Conservation (phyloP, 2,113 vertebrate species). For the Eubucco bourcierii region DNA sequence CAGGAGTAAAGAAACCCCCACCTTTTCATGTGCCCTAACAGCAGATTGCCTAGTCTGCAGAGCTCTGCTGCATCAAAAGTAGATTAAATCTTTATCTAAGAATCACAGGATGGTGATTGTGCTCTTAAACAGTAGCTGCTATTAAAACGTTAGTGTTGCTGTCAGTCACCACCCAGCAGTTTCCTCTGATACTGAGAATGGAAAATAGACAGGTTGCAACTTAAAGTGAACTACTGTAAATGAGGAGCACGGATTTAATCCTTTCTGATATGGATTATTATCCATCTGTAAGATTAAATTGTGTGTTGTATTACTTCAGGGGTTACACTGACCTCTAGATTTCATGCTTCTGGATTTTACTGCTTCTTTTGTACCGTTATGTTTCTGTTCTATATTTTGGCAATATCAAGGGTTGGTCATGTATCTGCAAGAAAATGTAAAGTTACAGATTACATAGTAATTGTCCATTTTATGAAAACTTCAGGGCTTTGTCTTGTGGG, state of each 20-base stretch:
- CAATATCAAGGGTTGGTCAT: neutral
- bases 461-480: slow-evolving; percentile 25
- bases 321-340: slow-evolving; percentile 20
- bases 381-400: slow-evolving; percentile 10
- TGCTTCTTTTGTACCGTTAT: neutral
- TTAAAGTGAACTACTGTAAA: slow-evolving; percentile 16
- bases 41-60: slow-evolving; percentile 17
- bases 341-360: slow-evolving; percentile 38
- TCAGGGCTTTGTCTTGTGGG: slow-evolving; percentile 9
- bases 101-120: slow-evolving; percentile 18
- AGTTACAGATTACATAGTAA: neutral
- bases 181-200: neutral
- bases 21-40: slow-evolving; percentile 3
- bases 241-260: slow-evolving; percentile 39
- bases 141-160: slow-evolving; percentile 54
- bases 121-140: slow-evolving; percentile 45
- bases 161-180: neutral
- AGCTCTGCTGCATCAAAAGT: slow-evolving; percentile 28
- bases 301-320: slow-evolving; percentile 19
- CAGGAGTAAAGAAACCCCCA: neutral
- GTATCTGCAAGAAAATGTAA: neutral
- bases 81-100: slow-evolving; percentile 50
- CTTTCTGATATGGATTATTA: slow-evolving; percentile 40
- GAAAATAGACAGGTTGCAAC: neutral
- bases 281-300: slow-evolving; percentile 33